Conservation (phyloP, 2,888 invertebrate genomes). For the Zaprionus obscuricornis region DNA sequence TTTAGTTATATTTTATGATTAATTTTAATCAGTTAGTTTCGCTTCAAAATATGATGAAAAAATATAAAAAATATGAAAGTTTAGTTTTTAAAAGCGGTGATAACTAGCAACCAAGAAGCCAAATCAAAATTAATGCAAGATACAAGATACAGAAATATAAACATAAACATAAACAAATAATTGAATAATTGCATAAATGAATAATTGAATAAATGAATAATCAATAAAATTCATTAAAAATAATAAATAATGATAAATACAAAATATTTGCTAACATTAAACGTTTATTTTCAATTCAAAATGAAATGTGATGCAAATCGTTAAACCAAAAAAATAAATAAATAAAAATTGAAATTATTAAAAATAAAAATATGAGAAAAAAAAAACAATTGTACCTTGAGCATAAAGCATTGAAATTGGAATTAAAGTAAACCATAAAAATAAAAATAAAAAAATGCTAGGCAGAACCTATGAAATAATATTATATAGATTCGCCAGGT, state of each 20-base stretch:
- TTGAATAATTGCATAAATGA: conserved; percentile 35
- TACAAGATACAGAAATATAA: conserved; percentile 41
- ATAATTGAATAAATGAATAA: conserved; percentile 32
- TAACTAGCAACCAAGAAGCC: conserved; percentile 67
- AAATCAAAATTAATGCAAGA: conserved; percentile 74
- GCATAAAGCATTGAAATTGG: conserved; percentile 65
- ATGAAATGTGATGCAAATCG: conserved; percentile 68
- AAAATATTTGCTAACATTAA: conserved; percentile 42
- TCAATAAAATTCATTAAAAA: conserved; percentile 3
- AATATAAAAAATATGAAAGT: conserved; percentile 41
- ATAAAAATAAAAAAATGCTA: conserved; percentile 36
- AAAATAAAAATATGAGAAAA: conserved; percentile 20
- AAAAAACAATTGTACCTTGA: conserved; percentile 74
- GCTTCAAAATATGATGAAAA: conserved; percentile 4
- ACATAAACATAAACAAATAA: conserved; percentile 35
- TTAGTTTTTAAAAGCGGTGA: conserved; percentile 66
- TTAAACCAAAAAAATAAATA: conserved; percentile 36
- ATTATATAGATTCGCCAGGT: conserved; percentile 61
- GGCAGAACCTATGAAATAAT: conserved; percentile 43
- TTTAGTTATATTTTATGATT: conserved; percentile 25
- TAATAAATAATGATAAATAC: conserved; percentile 35
- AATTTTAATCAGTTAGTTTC: conserved; percentile 13
- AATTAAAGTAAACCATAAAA: conserved; percentile 42
- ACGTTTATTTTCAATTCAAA: conserved; percentile 56
- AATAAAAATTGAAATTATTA: conserved; percentile 50